Percentiles rank a stretch among this genome's conserved stretches.
Evolutionary conservation across 1,140 invertebrate species (phyloP).

Genomic region (Bombus fervidus): DNA sequence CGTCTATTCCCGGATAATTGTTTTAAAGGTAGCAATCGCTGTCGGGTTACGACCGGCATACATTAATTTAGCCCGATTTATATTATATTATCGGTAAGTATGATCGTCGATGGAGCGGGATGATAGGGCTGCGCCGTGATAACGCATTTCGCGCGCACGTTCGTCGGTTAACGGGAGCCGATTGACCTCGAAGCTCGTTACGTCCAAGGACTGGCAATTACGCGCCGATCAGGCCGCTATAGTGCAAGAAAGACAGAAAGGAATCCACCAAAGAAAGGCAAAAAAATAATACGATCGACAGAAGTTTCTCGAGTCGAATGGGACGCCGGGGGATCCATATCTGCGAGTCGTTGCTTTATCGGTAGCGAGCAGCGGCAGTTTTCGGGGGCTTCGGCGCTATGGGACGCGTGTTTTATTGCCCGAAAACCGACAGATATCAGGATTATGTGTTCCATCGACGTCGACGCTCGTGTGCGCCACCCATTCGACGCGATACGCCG

Average conservation of each 20-base stretch:
- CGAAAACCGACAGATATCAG: constrained; percentile 83
- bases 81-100: constrained; percentile 51
- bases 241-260: neutral
- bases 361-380: constrained; percentile 74
- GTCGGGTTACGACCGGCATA: constrained; percentile 13
- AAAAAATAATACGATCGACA: neutral
- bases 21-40: constrained; percentile 33
- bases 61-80: constrained; percentile 42
- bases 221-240: neutral
- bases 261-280: neutral
- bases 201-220: constrained; percentile 44
- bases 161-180: constrained; percentile 43
- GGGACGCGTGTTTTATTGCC: constrained; percentile 82
- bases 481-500: constrained; percentile 6
- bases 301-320: constrained; percentile 25
- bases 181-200: constrained; percentile 42
- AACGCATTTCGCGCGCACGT: constrained; percentile 43
- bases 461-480: neutral
- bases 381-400: constrained; percentile 65
- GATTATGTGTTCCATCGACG: constrained; percentile 79
- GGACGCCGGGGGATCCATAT: constrained; percentile 73
- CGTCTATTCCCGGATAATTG: constrained; percentile 33
- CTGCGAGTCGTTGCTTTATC: constrained; percentile 79
- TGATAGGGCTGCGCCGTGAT: constrained; percentile 34
- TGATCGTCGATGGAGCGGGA: constrained; percentile 33